These are phyloP conservation scores for Carterocephalus palaemon DNA, from an alignment of 2,888 invertebrate genomes.

Conservation along the genomic window DNA sequence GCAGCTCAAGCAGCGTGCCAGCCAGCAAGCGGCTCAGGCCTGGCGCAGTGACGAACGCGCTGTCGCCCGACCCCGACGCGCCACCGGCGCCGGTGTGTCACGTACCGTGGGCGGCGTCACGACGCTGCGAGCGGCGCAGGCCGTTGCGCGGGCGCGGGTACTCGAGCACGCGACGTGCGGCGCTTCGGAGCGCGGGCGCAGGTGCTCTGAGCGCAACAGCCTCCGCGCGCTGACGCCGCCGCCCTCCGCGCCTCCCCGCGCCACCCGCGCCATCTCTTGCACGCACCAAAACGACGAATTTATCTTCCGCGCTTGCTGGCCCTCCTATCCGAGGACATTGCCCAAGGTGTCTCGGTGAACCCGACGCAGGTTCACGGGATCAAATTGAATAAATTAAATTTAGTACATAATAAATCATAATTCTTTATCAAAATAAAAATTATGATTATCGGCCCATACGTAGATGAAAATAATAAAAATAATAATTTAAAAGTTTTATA, in stretches of 20 bases:
- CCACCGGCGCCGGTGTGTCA: conserved; percentile 53
- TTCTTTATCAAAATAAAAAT: no score
- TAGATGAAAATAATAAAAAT: no score
- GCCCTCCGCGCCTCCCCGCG: conserved; percentile 74
- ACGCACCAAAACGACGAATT: conserved; percentile 77
- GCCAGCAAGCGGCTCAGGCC: conserved; percentile 35
- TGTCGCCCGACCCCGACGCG: conserved; percentile 76
- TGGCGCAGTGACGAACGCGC: conserved; percentile 74
- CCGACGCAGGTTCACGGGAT: conserved; percentile 17
- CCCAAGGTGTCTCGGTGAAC: conserved; percentile 35
- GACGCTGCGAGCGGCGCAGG: conserved; percentile 62
- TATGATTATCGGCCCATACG: no score
- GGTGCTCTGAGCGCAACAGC: conserved; percentile 85
- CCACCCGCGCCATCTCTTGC: conserved; percentile 58
- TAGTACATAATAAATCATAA: no score
- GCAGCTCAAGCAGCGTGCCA: conserved; percentile 58
- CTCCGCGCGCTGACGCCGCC: conserved; percentile 80
- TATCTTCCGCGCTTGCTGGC: conserved; percentile 74
- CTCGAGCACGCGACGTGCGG: conserved; percentile 75
- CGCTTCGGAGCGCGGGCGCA: conserved; percentile 81
- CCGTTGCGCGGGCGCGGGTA: conserved; percentile 66
- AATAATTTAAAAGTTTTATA: no score
- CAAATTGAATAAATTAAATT: no score
- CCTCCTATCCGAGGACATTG: conserved; percentile 68
- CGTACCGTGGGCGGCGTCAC: conserved; percentile 76